A percentile compares a stretch with the other conserved stretches of the same genome.
These are phyloP conservation scores for Pelobates cultripes DNA, from an alignment of 2,797 vertebrate species.

Conservation along the genomic window DNA sequence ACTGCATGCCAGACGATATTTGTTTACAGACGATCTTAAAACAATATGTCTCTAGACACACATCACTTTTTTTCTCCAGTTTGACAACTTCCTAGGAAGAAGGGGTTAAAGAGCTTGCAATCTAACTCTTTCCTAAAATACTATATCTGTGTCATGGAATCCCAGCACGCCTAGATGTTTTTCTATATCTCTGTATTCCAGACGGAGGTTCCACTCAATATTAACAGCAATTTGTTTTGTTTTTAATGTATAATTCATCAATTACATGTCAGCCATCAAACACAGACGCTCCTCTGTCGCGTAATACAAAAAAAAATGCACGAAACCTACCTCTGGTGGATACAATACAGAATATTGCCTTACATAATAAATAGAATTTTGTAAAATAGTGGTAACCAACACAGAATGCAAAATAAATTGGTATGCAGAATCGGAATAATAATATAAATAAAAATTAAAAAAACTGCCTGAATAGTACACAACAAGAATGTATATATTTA, in stretches of 20 bases:
- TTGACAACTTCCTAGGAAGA: not conserved
- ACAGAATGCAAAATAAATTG: slow-evolving; percentile 45
- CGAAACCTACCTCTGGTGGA: slow-evolving; percentile 49
- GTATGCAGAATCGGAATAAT: slow-evolving; percentile 4
- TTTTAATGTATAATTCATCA: slow-evolving; percentile 57
- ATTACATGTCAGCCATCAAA: slow-evolving; percentile 52
- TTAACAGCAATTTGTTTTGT: slow-evolving; percentile 53
- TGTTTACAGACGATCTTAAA: too few species aligned
- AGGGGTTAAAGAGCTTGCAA: slow-evolving; percentile 9
- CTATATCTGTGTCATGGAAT: slow-evolving; percentile 10
- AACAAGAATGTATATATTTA: too few species aligned
- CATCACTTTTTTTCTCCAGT: too few species aligned
- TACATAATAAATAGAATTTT: slow-evolving; percentile 54
- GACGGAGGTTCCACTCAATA: slow-evolving; percentile 45
- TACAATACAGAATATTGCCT: slow-evolving; percentile 43
- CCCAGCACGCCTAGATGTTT: not conserved
- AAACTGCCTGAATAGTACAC: not conserved
- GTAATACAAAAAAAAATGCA: slow-evolving; percentile 45
- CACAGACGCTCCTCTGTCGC: slow-evolving; percentile 32
- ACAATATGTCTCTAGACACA: too few species aligned
- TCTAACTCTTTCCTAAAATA: not conserved
- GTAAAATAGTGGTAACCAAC: slow-evolving; percentile 27
- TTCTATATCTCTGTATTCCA: slow-evolving; percentile 36
- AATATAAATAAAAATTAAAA: not conserved
- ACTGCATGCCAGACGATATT: too few species aligned